A percentile compares a stretch with the other conserved stretches of the same genome.
Conservation (phyloP, 2,888 invertebrate genomes). For the Amphimallon solstitiale region DNA sequence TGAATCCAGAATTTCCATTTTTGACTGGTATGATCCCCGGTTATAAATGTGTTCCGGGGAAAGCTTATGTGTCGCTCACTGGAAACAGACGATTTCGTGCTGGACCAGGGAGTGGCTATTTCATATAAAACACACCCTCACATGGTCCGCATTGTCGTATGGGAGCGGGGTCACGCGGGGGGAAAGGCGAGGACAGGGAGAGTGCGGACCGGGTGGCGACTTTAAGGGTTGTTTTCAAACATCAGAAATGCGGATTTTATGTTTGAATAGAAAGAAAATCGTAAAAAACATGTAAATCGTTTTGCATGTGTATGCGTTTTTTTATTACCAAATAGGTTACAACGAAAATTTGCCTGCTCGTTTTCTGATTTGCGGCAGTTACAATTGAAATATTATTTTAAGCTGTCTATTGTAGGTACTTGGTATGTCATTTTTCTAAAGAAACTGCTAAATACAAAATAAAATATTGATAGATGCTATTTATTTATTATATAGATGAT, state of each 20-base stretch:
- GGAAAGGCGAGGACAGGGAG: slow-evolving; percentile 21
- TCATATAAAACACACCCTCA: slow-evolving; percentile 58
- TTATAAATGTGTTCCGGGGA: slow-evolving; percentile 60
- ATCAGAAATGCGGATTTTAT: slow-evolving; percentile 14
- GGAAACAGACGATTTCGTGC: slow-evolving; percentile 53
- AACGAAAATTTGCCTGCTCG: too few relatives aligned
- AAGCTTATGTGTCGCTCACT: slow-evolving; percentile 51
- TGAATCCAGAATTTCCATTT: slow-evolving; percentile 60
- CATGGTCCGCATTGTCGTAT: slow-evolving; percentile 40
- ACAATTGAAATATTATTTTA: too few relatives aligned
- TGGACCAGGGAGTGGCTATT: slow-evolving; percentile 59
- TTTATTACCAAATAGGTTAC: too few relatives aligned
- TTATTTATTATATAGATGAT: too few relatives aligned
- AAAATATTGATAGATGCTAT: too few relatives aligned
- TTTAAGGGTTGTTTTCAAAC: slow-evolving; percentile 35
- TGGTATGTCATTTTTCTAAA: too few relatives aligned
- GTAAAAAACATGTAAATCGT: too few relatives aligned
- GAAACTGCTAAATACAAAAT: too few relatives aligned
- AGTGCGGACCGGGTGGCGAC: slow-evolving; percentile 10
- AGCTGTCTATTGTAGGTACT: too few relatives aligned
- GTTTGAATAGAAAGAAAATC: too few relatives aligned
- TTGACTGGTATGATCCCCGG: slow-evolving; percentile 61
- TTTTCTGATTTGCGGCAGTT: too few relatives aligned
- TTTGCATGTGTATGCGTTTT: too few relatives aligned
- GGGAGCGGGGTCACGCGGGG: not conserved